Base-by-base conservation (phyloP, 2,888 invertebrate genomes). In the Rhaphigaster nebulosa region DNA sequence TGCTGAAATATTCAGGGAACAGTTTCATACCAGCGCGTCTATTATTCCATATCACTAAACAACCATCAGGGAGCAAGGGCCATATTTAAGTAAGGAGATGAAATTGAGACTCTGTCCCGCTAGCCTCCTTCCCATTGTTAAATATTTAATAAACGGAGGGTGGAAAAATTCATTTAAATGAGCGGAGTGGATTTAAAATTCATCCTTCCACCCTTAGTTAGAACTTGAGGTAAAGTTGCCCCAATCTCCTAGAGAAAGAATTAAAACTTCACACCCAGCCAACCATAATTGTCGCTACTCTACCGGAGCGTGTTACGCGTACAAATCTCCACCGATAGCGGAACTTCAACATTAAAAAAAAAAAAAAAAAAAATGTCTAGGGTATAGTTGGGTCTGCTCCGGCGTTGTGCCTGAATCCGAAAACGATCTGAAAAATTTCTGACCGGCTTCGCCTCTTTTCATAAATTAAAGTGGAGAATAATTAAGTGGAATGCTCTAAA, bases 151-250 rank as follows among this genome's bases (percentile, higher is more conserved):
- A 84, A 84, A 41, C 26, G 45, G n/a, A n/a, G 26, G 45, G 4
- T 50, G 84, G 84, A 84, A 84, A 84, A 84, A 84, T 84, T 84
- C 84, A 84, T 84, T 84, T 84, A 84, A 84, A 84, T 84, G 84
- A 45, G 84, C 45, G 45, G 45, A 18, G 18, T 18, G n/a, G 45
- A 50, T 84, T 84, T 84, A 84, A 84, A 84, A 84, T 84, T 84
- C 84, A 84, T 45, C 45, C 84, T 4, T 5, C 41, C 8, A 8
- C n/a, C 45, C 84, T 84, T 84, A 50, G 45, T 50, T 45, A 50
- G 45, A 84, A 84, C 45, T 84, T 84, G 84, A 45, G 84, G 45
- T 18, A 45, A 84, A 84, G 84, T 84, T 84, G n/a, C 38, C 45
- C 45, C 84, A 76, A 76, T 76, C 84, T 84, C n/a, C 84, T 23